Evolutionary conservation across 2,888 invertebrate species (phyloP), one percentile per base, ranked within the genome.

Genomic region (Pheosia gnoma): DNA sequence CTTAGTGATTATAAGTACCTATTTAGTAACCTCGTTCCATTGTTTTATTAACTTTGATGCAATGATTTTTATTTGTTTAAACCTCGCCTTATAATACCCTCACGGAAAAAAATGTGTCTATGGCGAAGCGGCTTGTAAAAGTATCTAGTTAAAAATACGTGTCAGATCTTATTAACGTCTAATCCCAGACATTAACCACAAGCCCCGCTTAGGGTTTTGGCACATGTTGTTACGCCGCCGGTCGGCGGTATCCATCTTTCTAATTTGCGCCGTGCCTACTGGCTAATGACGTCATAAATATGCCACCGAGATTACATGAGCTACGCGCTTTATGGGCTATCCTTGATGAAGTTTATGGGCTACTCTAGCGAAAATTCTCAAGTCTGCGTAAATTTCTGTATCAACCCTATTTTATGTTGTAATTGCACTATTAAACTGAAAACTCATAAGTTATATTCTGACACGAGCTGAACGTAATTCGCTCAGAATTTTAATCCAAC

Each of bases 251-350:
- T 47, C 59, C 49, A 7, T 58, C 64, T 60, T 56, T 59, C 59
- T 70, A 71, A 70, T 72, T 73, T 62, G 61, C 54, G 41, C 25
- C 9, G 66, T 39, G 39, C 39, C 39, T 55, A 55, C 55, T 13
- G 57, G 45, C 45, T 59, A 57, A 60, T 70, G 73, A 60, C 60
- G 61, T 70, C 70, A 70, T 70, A 68, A 70, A 68, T 62, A 57
- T 61, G 62, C 61, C 58, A 52, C 62, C 41, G 54, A 56, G 57
- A 54, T 69, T 57, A 65, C 59, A 10, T 13, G 61, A 47, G 58
- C 59, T 57, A 54, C 43, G 45, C 49, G 53, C 58, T 65, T 70
- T 61, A 72, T 69, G 54, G 45, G 13, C 45, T 65, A 38, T 41
- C 60, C 47, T 47, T 62, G 52, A 53, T 57, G n/a, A 25, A 39